Evolutionary conservation across 2,888 invertebrate genomes (phyloP).

Genomic region (Itoplectis maculator): DNA sequence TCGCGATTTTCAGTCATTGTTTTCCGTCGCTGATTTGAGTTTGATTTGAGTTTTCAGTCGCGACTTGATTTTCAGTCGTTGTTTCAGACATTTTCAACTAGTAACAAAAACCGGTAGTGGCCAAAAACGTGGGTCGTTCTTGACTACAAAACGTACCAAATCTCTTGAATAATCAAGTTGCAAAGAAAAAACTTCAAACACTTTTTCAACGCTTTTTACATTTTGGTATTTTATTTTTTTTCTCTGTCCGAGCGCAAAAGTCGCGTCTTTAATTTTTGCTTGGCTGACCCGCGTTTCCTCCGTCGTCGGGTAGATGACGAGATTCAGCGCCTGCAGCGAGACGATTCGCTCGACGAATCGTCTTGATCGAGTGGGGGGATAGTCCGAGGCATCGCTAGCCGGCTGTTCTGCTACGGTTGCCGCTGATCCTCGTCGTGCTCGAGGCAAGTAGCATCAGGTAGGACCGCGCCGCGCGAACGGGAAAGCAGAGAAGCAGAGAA

Average conservation of each 20-base stretch:
- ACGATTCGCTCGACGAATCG: slow-evolving; percentile 29
- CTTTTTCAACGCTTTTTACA: too few relatives aligned
- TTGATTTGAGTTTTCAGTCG: background rate
- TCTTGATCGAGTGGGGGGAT: slow-evolving; percentile 12
- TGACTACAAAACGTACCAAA: too few relatives aligned
- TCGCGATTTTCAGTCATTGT: background rate
- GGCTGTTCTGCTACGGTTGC: slow-evolving; percentile 13
- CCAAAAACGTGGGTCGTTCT: too few relatives aligned
- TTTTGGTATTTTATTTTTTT: background rate
- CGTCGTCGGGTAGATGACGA: background rate
- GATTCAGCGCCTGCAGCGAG: slow-evolving; percentile 5
- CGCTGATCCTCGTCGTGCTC: slow-evolving; percentile 31
- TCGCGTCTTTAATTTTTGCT: background rate
- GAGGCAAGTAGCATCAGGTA: slow-evolving; percentile 28
- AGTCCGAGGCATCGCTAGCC: slow-evolving; percentile 17
- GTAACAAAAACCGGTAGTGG: too few relatives aligned
- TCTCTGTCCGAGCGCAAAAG: background rate
- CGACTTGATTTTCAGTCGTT: background rate
- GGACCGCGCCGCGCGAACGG: slow-evolving; percentile 24
- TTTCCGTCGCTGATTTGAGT: background rate
- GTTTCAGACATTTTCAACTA: too few relatives aligned
- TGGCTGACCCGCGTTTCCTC: background rate
- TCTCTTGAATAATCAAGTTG: too few relatives aligned
- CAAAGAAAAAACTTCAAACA: too few relatives aligned
- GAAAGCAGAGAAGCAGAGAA: slow-evolving; percentile 7